Evolutionary conservation across 2,797 vertebrate genomes (phyloP).

Genomic region (Coregonus sp.): DNA sequence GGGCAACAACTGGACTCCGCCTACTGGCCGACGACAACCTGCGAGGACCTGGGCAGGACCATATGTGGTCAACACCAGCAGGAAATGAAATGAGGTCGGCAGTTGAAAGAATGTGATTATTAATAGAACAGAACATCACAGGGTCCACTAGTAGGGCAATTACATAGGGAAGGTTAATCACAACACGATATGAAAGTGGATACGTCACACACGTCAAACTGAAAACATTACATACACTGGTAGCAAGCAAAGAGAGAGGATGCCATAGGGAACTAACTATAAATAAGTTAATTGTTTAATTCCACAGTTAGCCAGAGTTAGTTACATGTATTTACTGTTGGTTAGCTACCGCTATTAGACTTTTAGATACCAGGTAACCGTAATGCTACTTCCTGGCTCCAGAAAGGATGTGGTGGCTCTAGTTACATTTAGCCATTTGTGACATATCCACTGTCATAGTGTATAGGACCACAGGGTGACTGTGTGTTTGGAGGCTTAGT

Average conservation of each 20-base stretch:
- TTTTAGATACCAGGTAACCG: not conserved
- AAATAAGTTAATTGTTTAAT: not conserved
- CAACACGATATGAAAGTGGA: not conserved
- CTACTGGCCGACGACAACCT: constrained; percentile 52
- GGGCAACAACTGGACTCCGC: constrained; percentile 54
- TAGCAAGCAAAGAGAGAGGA: not conserved
- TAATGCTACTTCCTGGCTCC: not conserved
- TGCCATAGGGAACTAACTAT: not conserved
- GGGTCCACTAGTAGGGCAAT: not conserved
- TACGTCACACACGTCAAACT: no score
- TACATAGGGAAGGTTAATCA: not conserved
- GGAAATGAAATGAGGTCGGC: not conserved
- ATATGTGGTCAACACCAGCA: not conserved
- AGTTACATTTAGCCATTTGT: not conserved
- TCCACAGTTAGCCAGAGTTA: not conserved
- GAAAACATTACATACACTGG: not conserved
- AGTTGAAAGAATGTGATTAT: not conserved
- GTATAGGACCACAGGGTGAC: not conserved
- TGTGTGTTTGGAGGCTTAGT: not conserved
- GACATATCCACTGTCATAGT: not conserved
- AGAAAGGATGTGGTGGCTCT: not conserved
- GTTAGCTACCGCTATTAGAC: not conserved
- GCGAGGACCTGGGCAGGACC: constrained; percentile 49
- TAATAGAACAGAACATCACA: not conserved
- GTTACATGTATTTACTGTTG: not conserved